These are phyloP conservation scores for Lycocerus yunnanus DNA, from an alignment of 2,888 invertebrate species.

Conservation along the genomic window DNA sequence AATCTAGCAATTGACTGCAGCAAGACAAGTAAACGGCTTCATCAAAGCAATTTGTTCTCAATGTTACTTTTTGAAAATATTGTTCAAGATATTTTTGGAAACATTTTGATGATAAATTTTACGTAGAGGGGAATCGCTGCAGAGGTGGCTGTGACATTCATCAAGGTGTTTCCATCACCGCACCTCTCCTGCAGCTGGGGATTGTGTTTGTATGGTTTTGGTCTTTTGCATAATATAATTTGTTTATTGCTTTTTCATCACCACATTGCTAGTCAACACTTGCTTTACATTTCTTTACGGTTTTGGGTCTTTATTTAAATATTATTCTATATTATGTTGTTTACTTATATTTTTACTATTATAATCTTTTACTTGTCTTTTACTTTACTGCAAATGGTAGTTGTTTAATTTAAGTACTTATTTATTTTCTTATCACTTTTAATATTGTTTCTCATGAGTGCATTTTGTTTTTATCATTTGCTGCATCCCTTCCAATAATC, in stretches of 20 bases:
- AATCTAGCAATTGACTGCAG: constrained; percentile 35
- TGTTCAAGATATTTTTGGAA: constrained; percentile 45
- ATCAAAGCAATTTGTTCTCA: constrained; percentile 20
- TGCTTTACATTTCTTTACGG: constrained; percentile 7
- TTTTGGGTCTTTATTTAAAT: constrained; percentile 1
- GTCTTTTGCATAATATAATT: constrained; percentile 25
- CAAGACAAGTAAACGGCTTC: constrained; percentile 18
- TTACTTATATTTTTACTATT: not conserved
- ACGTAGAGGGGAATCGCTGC: constrained; percentile 39
- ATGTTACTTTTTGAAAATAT: constrained; percentile 12
- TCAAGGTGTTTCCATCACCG: constrained; percentile 62
- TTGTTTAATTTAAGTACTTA: constrained; percentile 39
- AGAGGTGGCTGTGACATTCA: constrained; percentile 55
- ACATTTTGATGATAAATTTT: constrained; percentile 56
- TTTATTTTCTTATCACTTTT: constrained; percentile 39
- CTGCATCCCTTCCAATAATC: constrained; percentile 50
- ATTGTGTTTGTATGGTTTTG: constrained; percentile 44
- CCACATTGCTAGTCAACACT: constrained; percentile 35
- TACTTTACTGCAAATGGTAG: not conserved
- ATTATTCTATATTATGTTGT: not conserved
- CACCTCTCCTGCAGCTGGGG: constrained; percentile 52
- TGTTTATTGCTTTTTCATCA: constrained; percentile 32
- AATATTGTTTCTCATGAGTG: constrained; percentile 33
- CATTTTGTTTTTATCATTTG: constrained; percentile 57
- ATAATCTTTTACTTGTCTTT: not conserved